Percentiles rank a stretch among this genome's conserved stretches.
Evolutionary conservation across 2,113 vertebrate species (phyloP).

Genomic region (Panthera tigris): DNA sequence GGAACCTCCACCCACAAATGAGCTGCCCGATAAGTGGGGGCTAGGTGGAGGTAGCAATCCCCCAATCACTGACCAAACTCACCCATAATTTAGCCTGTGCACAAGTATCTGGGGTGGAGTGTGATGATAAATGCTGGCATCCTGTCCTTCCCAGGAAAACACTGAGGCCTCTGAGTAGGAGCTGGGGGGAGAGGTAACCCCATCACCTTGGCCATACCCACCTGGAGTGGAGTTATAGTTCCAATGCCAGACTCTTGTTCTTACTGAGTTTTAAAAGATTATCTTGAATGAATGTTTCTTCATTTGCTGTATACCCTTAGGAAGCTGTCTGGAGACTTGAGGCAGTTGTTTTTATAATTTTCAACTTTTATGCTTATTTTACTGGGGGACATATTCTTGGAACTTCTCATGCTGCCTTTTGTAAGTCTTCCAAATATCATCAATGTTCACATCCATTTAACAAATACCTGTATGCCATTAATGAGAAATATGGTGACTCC

Average conservation of each 20-base stretch:
- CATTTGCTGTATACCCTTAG: background rate
- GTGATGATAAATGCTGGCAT: background rate
- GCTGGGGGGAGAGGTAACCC: background rate
- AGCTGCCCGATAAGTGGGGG: background rate
- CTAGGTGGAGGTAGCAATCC: background rate
- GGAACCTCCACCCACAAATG: background rate
- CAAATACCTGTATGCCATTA: background rate
- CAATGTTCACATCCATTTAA: background rate
- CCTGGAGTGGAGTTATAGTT: background rate
- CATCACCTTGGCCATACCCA: background rate
- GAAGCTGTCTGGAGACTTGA: background rate
- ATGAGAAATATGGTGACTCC: background rate
- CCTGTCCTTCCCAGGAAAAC: background rate
- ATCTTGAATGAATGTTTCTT: background rate
- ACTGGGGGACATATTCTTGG: background rate
- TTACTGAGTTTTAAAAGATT: background rate
- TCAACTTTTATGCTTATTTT: background rate
- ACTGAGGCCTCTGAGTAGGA: background rate
- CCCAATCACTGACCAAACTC: background rate
- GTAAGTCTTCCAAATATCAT: background rate
- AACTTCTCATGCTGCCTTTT: background rate
- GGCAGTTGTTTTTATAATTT: background rate
- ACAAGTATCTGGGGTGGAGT: background rate
- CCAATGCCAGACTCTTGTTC: background rate
- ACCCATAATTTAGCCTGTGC: background rate